Base-by-base conservation (phyloP, 2,888 invertebrate genomes). In the Tuberolachnus salignus region DNA sequence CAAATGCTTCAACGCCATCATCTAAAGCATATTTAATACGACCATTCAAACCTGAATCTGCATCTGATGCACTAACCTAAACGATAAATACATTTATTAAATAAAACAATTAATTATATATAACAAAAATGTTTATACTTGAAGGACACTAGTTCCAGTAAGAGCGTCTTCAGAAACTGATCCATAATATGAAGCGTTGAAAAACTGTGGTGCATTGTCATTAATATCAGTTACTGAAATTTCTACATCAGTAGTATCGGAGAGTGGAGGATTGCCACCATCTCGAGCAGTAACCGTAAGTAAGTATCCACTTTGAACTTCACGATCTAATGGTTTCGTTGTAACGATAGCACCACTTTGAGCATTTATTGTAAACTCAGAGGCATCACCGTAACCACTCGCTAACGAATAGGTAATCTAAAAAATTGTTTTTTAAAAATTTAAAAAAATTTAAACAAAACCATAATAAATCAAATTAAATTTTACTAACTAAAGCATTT, bases 161-260 rank as follows among this genome's bases (percentile, higher is more conserved):
- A 94, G 87, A 19, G 94, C 95, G 84, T 97, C 96, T 86, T 97
- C 97, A 80, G 92, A 89, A 26, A 97, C 92, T 6, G 90, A 91
- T 0, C 94, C 92, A 21, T 91, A 91, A 84, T 97, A 97, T 4
- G 92, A 88, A 0, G 92, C 89, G 81, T 92, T 92, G 83, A 92
- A 92, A 86, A 98, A 98, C 0, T 90, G 88, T 0, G 98, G 98
- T 8, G 93, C 90, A 84, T 97, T 97, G 84, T 99, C 98, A 85
- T 99, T 99, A 0, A 97, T 95, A 85, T 99, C 99, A 0, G 93
- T 92, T 0, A 99, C 92, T 0, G 94, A 92, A 83, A 99, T 95
- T 85, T 98, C 97, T 0, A 99, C 93, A 84, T 97, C 96, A 0
- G 98, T 97, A 0, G 95, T 96, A 84, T 98, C 97, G 1, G 94